A percentile compares a stretch with the other conserved stretches of the same genome.
These are phyloP conservation scores for Elgaria multicarinata DNA, from an alignment of 2,113 vertebrate genomes.

Conservation along the genomic window DNA sequence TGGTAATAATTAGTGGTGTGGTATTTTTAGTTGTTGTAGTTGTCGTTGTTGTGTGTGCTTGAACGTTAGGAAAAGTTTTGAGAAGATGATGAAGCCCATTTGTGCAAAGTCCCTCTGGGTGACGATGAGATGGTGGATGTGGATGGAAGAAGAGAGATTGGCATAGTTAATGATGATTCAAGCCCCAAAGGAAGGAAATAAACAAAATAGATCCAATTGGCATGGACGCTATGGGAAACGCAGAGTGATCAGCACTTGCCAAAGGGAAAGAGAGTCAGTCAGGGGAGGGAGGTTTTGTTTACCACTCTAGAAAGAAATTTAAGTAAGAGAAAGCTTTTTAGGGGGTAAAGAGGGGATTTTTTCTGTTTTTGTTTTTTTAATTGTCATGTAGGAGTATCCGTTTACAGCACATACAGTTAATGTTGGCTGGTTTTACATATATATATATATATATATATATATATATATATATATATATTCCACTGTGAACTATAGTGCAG, in stretches of 20 bases:
- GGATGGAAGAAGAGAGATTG: constrained; percentile 12
- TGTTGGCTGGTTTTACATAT: constrained; percentile 42
- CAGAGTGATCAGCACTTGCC: constrained; percentile 46
- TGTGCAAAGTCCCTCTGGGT: not conserved
- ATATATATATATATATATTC: constrained; percentile 59
- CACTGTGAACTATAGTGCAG: constrained; percentile 54
- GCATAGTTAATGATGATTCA: not conserved
- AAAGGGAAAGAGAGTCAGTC: constrained; percentile 62
- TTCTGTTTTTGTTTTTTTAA: constrained; percentile 51
- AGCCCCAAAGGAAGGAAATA: constrained; percentile 36
- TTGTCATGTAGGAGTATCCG: constrained; percentile 17
- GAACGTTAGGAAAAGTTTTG: not conserved
- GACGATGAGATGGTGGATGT: constrained; percentile 3
- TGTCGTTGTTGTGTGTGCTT: not conserved
- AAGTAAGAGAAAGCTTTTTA: constrained; percentile 59
- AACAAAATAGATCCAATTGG: constrained; percentile 59
- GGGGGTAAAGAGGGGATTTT: constrained; percentile 22
- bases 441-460: too few species aligned
- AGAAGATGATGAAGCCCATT: not conserved
- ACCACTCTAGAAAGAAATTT: constrained; percentile 63
- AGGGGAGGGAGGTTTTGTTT: constrained; percentile 64
- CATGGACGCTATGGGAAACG: constrained; percentile 36
- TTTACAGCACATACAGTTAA: constrained; percentile 50
- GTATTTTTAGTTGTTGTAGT: not conserved
- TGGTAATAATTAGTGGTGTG: not conserved